A percentile compares a stretch with the other conserved stretches of the same genome.
phyloP scores from a whole-genome alignment of 2,888 invertebrate species.

The Smittia sp. region DNA sequence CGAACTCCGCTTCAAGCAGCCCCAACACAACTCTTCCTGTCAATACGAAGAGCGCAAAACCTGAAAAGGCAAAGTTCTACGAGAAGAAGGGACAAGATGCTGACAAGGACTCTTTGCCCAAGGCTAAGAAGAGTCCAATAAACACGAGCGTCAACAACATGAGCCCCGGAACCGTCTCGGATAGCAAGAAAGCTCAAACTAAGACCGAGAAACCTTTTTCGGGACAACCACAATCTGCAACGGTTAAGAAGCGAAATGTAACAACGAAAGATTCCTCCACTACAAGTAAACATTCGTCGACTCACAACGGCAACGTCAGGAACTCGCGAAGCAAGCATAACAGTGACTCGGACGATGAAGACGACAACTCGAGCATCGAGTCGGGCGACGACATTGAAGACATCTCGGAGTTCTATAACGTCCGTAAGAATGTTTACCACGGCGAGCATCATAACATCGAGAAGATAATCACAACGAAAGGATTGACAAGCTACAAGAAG shows the following conservation, averaged over 20 bases:
- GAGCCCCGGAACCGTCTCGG: not conserved
- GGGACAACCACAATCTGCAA: not conserved
- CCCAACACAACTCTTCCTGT: conserved; percentile 33
- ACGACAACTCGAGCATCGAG: conserved; percentile 37
- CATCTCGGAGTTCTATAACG: conserved; percentile 16
- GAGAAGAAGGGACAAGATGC: conserved; percentile 51
- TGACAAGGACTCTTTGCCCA: conserved; percentile 37
- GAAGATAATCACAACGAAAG: conserved; percentile 18
- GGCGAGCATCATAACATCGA: conserved; percentile 39
- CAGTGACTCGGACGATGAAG: conserved; percentile 47
- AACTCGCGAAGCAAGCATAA: conserved; percentile 54
- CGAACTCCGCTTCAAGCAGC: conserved; percentile 30
- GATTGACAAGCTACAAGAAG: conserved; percentile 35
- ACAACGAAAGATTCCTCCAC: conserved; percentile 50
- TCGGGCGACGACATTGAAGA: conserved; percentile 41
- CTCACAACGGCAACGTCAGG: conserved; percentile 42
- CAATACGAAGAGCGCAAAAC: conserved; percentile 49
- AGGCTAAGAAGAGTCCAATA: conserved; percentile 48
- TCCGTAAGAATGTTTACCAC: conserved; percentile 33
- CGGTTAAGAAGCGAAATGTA: conserved; percentile 50
- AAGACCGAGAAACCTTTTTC: not conserved
- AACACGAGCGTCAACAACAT: not conserved
- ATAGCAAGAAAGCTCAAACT: not conserved
- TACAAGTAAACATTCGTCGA: not conserved
- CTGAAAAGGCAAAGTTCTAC: conserved; percentile 49